Conservation (phyloP, 2,888 invertebrate species). For the Caenorhabditis zanzibari region DNA sequence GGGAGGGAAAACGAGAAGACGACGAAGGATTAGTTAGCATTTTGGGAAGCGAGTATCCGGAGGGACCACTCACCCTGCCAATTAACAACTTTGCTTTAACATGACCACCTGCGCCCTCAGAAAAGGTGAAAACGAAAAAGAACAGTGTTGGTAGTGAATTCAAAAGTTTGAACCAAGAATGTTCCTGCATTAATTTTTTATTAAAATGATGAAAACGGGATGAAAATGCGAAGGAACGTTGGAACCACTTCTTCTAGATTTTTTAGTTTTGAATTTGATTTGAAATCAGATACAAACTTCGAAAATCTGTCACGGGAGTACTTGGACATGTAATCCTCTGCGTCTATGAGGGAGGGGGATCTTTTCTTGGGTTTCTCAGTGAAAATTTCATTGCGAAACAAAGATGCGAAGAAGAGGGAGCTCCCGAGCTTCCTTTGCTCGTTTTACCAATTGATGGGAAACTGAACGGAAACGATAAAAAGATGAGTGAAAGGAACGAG, state of each 20-base stretch:
- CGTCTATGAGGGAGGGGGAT: slow-evolving; percentile 17
- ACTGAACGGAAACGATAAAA: slow-evolving; percentile 26
- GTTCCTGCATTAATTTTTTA: no score
- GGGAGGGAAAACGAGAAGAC: slow-evolving; percentile 12
- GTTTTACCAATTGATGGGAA: slow-evolving; percentile 29
- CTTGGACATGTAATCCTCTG: not conserved
- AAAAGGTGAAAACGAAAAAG: not conserved
- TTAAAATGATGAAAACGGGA: no score
- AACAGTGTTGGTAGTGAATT: not conserved
- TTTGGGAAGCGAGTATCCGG: slow-evolving; percentile 24
- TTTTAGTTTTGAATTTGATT: no score
- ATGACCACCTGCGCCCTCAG: slow-evolving; percentile 41
- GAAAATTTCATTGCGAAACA: slow-evolving; percentile 31
- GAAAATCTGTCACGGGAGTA: not conserved
- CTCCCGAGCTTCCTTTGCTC: slow-evolving; percentile 15
- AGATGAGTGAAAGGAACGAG: not conserved
- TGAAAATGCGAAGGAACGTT: no score
- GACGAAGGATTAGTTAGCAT: slow-evolving; percentile 32
- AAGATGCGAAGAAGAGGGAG: not conserved
- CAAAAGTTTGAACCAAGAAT: no score
- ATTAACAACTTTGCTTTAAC: slow-evolving; percentile 22
- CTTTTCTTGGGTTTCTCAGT: slow-evolving; percentile 2
- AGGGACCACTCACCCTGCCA: slow-evolving; percentile 19
- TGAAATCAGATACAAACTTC: not conserved
- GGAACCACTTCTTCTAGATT: no score